Percentiles rank a stretch among this genome's conserved stretches.
phyloP scores from a whole-genome alignment of 2,113 vertebrate species.

The Acanthisitta chloris region DNA sequence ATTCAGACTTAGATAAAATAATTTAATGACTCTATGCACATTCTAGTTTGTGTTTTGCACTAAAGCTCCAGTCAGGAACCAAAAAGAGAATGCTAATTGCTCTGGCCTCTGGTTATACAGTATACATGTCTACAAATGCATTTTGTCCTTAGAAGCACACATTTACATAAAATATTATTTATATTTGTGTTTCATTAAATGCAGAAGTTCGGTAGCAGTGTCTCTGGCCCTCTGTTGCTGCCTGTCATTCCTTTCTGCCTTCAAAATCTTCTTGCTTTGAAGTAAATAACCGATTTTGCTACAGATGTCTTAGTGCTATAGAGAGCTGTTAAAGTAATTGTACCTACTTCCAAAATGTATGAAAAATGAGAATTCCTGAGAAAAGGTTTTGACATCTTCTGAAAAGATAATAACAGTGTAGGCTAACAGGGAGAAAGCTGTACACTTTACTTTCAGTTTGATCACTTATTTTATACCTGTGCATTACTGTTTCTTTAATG shows the following conservation, averaged over 20 bases:
- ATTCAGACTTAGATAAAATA: background rate
- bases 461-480: conserved; percentile 66
- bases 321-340: conserved; percentile 62
- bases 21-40: background rate
- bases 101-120: background rate
- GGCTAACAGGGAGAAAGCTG: conserved; percentile 51
- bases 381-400: conserved; percentile 62
- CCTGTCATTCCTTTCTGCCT: conserved; percentile 1
- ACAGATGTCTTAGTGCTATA: conserved; percentile 45
- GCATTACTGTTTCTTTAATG: conserved; percentile 66
- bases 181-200: conserved; percentile 56
- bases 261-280: conserved; percentile 56
- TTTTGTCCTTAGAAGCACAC: conserved; percentile 12
- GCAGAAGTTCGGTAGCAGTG: conserved; percentile 3
- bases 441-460: conserved; percentile 49
- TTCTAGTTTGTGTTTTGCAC: background rate
- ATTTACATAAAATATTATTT: conserved; percentile 48
- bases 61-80: background rate
- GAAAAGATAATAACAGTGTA: conserved; percentile 60
- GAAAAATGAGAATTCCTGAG: conserved; percentile 63
- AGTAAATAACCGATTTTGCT: conserved; percentile 60
- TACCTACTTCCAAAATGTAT: conserved; percentile 63
- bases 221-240: conserved; percentile 26
- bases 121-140: background rate
- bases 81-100: background rate